Percentiles rank a stretch among this genome's conserved stretches.
Conservation (phyloP, 2,797 vertebrate species). For the Tiaroga cobitis region DNA sequence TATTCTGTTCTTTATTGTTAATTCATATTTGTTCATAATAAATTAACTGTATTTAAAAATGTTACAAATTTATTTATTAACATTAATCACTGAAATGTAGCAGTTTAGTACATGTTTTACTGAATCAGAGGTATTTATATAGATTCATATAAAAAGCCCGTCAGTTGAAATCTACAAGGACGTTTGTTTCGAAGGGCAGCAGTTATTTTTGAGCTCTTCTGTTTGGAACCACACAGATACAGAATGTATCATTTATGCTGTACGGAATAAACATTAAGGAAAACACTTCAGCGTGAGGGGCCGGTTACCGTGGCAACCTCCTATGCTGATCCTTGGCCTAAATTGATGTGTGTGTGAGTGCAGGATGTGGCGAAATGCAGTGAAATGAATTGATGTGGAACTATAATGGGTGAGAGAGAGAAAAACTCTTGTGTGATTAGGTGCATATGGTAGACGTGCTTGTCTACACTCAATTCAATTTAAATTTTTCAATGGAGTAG, state of each 20-base stretch:
- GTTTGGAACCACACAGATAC: neutral
- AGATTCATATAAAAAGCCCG: neutral
- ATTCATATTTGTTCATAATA: neutral
- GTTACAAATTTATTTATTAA: neutral
- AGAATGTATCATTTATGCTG: slow-evolving; percentile 31
- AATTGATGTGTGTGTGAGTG: neutral
- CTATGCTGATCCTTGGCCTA: neutral
- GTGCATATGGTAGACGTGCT: neutral
- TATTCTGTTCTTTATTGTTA: neutral
- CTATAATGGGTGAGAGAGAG: neutral
- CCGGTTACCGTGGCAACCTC: slow-evolving; percentile 47
- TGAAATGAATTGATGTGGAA: neutral
- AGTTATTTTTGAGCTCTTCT: neutral
- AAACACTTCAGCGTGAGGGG: slow-evolving; percentile 35
- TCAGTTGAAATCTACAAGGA: neutral
- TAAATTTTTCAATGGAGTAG: too few species aligned
- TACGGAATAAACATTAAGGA: slow-evolving; percentile 41
- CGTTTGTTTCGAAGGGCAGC: neutral
- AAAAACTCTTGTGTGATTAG: slow-evolving; percentile 4
- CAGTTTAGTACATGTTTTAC: neutral
- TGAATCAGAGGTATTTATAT: neutral
- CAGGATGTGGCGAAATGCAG: neutral
- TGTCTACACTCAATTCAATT: neutral
- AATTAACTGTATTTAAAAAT: neutral
- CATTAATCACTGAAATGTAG: neutral